A percentile compares a stretch with the other conserved stretches of the same genome.
phyloP scores from a whole-genome alignment of 1,140 invertebrate genomes.

The Neodiprion virginianus region DNA sequence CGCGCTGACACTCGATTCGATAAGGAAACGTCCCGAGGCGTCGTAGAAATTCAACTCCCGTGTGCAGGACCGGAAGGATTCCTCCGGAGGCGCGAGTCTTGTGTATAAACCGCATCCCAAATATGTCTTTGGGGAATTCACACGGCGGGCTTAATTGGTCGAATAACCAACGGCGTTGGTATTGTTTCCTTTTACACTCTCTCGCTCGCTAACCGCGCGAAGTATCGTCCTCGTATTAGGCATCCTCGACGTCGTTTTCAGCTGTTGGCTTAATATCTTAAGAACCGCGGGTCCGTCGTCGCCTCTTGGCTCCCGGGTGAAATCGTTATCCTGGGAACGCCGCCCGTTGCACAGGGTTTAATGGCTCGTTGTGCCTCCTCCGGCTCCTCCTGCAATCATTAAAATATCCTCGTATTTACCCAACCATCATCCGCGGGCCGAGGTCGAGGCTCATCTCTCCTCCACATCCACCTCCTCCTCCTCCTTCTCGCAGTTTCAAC shows the following conservation, averaged over 20 bases:
- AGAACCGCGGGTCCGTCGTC: background rate
- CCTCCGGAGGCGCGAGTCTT: background rate
- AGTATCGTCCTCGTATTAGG: too few relatives aligned
- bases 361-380: too few relatives aligned
- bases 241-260: background rate
- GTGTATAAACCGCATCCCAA: background rate
- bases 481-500: background rate
- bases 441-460: too few relatives aligned
- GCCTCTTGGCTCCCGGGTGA: too few relatives aligned
- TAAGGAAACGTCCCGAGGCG: background rate
- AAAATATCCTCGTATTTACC: too few relatives aligned
- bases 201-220: background rate
- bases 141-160: constrained; percentile 1
- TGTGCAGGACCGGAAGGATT: background rate
- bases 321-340: too few relatives aligned
- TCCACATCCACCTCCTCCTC: background rate
- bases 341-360: too few relatives aligned
- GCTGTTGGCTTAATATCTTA: background rate
- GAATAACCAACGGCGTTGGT: background rate
- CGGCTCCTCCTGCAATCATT: too few relatives aligned
- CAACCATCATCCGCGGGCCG: too few relatives aligned
- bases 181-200: background rate
- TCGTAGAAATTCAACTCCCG: too few relatives aligned
- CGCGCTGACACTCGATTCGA: background rate
- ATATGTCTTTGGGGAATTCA: background rate